phyloP scores from a whole-genome alignment of 2,888 invertebrate genomes.

The Incurvaria masculella region DNA sequence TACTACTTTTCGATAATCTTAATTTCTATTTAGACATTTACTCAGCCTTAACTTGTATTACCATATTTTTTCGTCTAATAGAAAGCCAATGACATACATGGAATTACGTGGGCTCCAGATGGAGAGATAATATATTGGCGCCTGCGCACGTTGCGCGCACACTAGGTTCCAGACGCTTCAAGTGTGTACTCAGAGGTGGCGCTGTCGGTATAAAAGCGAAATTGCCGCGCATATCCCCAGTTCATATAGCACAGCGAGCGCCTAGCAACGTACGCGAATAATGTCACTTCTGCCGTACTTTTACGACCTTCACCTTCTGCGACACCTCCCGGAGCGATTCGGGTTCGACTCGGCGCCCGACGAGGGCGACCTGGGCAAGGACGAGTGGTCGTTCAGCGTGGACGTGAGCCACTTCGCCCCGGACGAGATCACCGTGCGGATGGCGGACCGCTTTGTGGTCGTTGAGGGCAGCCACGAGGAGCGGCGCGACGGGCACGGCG shows the following conservation, averaged over 20 bases:
- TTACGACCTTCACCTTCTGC: constrained; percentile 32
- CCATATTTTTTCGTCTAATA: too few species aligned
- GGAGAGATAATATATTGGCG: too few species aligned
- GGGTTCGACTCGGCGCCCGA: constrained; percentile 38
- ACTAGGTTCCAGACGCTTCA: constrained; percentile 18
- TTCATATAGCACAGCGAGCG: constrained; percentile 11
- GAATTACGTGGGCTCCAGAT: too few species aligned
- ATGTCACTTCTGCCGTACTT: constrained; percentile 37
- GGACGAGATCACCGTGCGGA: constrained; percentile 72
- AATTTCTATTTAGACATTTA: too few species aligned
- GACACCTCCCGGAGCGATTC: constrained; percentile 34
- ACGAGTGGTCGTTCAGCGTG: constrained; percentile 64
- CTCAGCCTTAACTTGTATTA: too few species aligned
- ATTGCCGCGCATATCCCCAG: constrained; percentile 4
- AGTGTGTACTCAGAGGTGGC: constrained; percentile 22
- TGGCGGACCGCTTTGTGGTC: constrained; percentile 62
- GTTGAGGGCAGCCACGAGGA: constrained; percentile 79
- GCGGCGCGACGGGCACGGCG: constrained; percentile 69
- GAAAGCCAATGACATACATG: too few species aligned
- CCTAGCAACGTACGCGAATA: constrained; percentile 16
- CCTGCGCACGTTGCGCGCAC: too few species aligned
- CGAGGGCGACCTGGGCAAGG: constrained; percentile 47
- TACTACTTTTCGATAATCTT: too few species aligned
- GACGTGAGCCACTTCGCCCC: constrained; percentile 78
- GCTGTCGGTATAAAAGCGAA: constrained; percentile 22